phyloP scores from a whole-genome alignment of 2,888 invertebrate species.

The Theodoxus fluviatilis region DNA sequence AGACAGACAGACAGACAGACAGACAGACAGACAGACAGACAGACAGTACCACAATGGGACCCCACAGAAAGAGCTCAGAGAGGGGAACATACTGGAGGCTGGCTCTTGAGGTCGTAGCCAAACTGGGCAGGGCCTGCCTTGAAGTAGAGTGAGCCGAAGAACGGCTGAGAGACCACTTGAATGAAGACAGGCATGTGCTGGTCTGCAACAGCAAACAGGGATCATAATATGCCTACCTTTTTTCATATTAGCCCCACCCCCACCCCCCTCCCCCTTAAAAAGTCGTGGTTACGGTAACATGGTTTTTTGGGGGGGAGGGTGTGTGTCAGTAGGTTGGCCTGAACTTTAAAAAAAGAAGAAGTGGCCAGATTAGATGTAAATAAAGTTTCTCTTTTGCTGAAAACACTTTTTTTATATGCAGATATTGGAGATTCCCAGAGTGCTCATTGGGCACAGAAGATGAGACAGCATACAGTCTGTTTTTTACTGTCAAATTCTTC shows the following conservation, averaged over 20 bases:
- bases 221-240: neutral
- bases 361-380: too few relatives aligned
- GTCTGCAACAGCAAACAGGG: constrained; percentile 35
- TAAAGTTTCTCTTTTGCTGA: too few relatives aligned
- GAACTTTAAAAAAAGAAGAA: too few relatives aligned
- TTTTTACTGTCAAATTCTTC: too few relatives aligned
- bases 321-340: neutral
- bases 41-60: neutral
- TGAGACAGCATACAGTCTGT: too few relatives aligned
- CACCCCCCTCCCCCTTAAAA: too few relatives aligned
- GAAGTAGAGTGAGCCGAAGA: constrained; percentile 68
- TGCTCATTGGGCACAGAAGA: too few relatives aligned
- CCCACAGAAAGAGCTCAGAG: neutral
- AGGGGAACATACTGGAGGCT: constrained; percentile 65
- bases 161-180: constrained; percentile 68
- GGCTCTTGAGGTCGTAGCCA: constrained; percentile 77
- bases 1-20: constrained; percentile 9
- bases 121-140: constrained; percentile 91
- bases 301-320: neutral
- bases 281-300: neutral
- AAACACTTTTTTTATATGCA: too few relatives aligned
- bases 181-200: constrained; percentile 66
- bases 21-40: constrained; percentile 16
- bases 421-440: too few relatives aligned
- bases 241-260: too few relatives aligned